Evolutionary conservation across 2,797 vertebrate genomes (phyloP), one percentile per base, ranked within the genome.

Genomic region (Pelodytes ibericus): DNA sequence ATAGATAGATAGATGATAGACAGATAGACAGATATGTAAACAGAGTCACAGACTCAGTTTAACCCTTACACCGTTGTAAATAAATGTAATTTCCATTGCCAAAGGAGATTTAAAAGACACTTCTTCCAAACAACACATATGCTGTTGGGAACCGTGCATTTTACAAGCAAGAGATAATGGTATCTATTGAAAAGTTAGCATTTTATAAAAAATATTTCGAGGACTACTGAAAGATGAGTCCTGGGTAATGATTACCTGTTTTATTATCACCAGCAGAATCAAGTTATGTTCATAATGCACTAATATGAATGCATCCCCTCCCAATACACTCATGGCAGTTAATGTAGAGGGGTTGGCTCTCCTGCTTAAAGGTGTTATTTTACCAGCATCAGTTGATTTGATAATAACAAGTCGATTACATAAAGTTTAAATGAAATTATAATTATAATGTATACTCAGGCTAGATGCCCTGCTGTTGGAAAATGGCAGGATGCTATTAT

Each of bases 391-490:
- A 59, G 66, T 80, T 81, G 83, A 87, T 86, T 87, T 84, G 80
- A 85, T 84, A 88, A 89, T 87, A 86, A 86, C 53, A 81, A 84
- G 81, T 84, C 66, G 82, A 80, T 84, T 82, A 82, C 82, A 81
- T 81, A 85, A 78, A 86, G 83, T 83, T 71, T 83, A 89, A 88
- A 89, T 84, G 84, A 84, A 86, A 86, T 82, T 84, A 72, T 85
- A 86, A 87, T 82, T 81, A 85, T 71, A 62, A 69, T 72, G 79
- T 74, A 82, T 79, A 75, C 79, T 82, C 1, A 16, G 80, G 80
- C 79, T 53, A 41, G 83, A 81, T 86, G 81, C 69, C 74, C 81
- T 78, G 82, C 77, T 82, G 75, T 61, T 82, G 39, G 65, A 73
- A 82, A 80, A 81, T 86, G 85, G 77, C 80, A 85, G 81, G 80